Evolutionary conservation across 1,140 invertebrate species (phyloP).

Genomic region (Vanessa tameamea): DNA sequence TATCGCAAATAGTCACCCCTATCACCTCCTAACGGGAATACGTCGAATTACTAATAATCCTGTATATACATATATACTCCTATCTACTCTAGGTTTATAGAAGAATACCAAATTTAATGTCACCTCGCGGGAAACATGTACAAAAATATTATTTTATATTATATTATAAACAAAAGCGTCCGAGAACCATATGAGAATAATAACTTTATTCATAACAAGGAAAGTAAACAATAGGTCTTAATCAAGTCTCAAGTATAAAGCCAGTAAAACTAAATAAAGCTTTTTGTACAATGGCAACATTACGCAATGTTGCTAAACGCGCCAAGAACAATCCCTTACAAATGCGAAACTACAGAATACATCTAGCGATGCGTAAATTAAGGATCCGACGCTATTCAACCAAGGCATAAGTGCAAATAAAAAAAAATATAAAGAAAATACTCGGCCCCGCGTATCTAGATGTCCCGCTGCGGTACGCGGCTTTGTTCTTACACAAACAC

Average conservation of each 20-base stretch:
- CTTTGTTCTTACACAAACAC: slow-evolving; percentile 79
- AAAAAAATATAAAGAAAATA: slow-evolving; percentile 72
- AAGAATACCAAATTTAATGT: too few species aligned
- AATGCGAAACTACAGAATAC: slow-evolving; percentile 70
- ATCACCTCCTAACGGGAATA: too few species aligned
- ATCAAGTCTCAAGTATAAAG: slow-evolving; percentile 26
- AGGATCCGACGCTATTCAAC: slow-evolving; percentile 71
- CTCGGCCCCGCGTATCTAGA: slow-evolving; percentile 65
- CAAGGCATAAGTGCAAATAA: slow-evolving; percentile 65
- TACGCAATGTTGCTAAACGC: slow-evolving; percentile 71
- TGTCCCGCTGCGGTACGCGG: slow-evolving; percentile 71
- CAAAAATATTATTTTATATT: background rate
- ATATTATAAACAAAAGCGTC: background rate
- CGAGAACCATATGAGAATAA: slow-evolving; percentile 10
- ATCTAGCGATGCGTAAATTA: slow-evolving; percentile 77
- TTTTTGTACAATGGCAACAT: slow-evolving; percentile 51
- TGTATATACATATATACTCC: too few species aligned
- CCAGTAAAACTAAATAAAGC: slow-evolving; percentile 40
- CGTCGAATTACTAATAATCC: too few species aligned
- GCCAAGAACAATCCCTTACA: slow-evolving; percentile 69
- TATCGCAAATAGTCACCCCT: too few species aligned
- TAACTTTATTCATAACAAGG: slow-evolving; percentile 21
- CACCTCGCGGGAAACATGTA: too few species aligned
- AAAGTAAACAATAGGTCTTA: slow-evolving; percentile 20
- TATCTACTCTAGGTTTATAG: too few species aligned